Base-by-base conservation (phyloP, 2,888 invertebrate genomes). In the Teinopalpus imperialis region DNA sequence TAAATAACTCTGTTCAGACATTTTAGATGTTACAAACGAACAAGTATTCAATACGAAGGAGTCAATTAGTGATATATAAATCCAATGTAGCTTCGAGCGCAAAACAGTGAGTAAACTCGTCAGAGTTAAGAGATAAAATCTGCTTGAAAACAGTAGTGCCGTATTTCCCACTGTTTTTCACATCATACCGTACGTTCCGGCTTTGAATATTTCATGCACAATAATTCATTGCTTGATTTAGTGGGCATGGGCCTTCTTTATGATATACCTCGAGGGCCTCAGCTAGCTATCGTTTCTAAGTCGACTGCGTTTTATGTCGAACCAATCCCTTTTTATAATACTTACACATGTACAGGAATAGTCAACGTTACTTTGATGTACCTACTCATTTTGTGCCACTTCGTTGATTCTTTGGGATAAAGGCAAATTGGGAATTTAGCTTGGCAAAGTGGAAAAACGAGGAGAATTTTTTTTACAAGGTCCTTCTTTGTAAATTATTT, bases 151-250 rank as follows among this genome's bases (percentile, higher is more conserved):
- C 56, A 54, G 54, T 45, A 54, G 62, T 54, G 62, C 61, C 50
- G 63, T 73, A 72, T 72, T 76, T 74, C 63, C 72, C 73, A 68
- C 67, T 69, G 68, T 74, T 75, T 65, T 66, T 73, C 70, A 68
- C 74, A 66, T 72, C 69, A 63, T 52, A 59, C 60, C 70, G 66
- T 78, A 77, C 73, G 76, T 63, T 63, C 61, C 70, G 69, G 66
- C 73, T 81, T 74, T 81, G 34, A 46, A 46, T 36, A 35, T 40
- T 41, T 34, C 30, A 46, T 35, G 24, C 30, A 30, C 79, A 77
- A 77, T 86, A 85, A 86, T 81, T 85, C 75, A 82, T 81, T 70
- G 69, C 68, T 79, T 85, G 83, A 83, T 82, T 82, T 83, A 83
- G 81, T 53, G 52, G 75, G 75, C 76, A 73, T 81, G 67, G 63